Percentiles rank a stretch among this genome's conserved stretches.
These are phyloP conservation scores for Intellagama lesueurii DNA, from an alignment of 2,797 vertebrate species.

Conservation along the genomic window DNA sequence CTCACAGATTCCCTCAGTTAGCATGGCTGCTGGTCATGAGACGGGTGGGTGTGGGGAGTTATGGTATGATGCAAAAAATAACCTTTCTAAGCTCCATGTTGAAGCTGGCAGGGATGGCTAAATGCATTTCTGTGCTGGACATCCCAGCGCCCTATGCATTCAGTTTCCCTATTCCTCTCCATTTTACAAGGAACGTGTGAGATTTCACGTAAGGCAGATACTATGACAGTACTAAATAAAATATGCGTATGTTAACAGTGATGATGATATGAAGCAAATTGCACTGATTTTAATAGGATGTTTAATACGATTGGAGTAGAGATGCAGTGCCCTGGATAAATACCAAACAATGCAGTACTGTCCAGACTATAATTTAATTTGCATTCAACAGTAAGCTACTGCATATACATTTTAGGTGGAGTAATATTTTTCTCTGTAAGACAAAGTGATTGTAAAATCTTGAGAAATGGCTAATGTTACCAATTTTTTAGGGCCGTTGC, in stretches of 20 bases:
- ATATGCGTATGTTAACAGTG: neutral
- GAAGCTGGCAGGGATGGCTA: neutral
- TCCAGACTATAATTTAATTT: constrained; percentile 31
- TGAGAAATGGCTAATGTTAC: constrained; percentile 30
- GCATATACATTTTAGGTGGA: constrained; percentile 29
- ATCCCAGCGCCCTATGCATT: neutral
- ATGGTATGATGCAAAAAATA: neutral
- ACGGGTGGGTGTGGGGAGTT: no score
- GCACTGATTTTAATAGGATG: neutral
- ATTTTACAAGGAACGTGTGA: neutral
- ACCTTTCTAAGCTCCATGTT: neutral
- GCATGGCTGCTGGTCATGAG: no score
- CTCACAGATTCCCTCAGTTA: no score
- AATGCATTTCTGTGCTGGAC: neutral
- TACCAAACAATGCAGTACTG: constrained; percentile 20
- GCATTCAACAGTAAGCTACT: constrained; percentile 48
- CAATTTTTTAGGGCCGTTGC: constrained; percentile 89
- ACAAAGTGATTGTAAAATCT: constrained; percentile 35
- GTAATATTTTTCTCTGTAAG: neutral
- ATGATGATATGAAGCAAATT: neutral
- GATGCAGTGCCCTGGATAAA: neutral
- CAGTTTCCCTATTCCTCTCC: neutral
- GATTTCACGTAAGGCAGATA: neutral
- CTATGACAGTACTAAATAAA: neutral
- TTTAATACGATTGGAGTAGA: neutral